These are phyloP conservation scores for Onthophagus taurus DNA, from an alignment of 1,140 invertebrate species.

Conservation along the genomic window DNA sequence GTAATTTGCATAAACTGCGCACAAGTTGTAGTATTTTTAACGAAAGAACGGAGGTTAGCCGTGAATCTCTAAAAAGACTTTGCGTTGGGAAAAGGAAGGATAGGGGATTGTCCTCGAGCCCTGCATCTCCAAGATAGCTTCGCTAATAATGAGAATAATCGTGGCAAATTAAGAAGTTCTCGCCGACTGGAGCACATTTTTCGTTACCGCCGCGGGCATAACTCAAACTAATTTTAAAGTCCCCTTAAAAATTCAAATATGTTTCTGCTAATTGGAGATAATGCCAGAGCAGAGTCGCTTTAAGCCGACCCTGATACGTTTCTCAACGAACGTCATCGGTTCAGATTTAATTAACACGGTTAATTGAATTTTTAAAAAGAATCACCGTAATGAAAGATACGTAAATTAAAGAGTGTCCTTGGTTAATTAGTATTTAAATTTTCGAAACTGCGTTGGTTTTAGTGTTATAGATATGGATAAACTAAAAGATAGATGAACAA, in stretches of 20 bases:
- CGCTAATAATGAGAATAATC: slow-evolving; percentile 26
- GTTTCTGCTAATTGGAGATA: slow-evolving; percentile 17
- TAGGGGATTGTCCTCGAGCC: too few relatives aligned
- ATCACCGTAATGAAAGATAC: too few relatives aligned
- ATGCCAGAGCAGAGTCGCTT: background rate
- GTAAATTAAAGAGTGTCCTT: too few relatives aligned
- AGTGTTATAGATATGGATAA: too few relatives aligned
- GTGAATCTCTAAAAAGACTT: background rate
- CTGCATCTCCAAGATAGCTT: too few relatives aligned
- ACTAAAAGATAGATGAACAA: too few relatives aligned
- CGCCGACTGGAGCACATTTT: slow-evolving; percentile 12
- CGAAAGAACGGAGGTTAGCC: slow-evolving; percentile 8
- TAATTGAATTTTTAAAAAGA: too few relatives aligned
- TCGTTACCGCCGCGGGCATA: slow-evolving; percentile 13
- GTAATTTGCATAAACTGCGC: slow-evolving; percentile 36
- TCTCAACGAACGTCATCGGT: too few relatives aligned
- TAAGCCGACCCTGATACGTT: too few relatives aligned
- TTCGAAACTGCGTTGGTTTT: too few relatives aligned
- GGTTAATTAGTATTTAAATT: too few relatives aligned
- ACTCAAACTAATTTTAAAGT: slow-evolving; percentile 19
- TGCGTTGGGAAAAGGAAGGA: slow-evolving; percentile 22
- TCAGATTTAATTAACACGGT: too few relatives aligned
- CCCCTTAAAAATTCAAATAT: slow-evolving; percentile 13
- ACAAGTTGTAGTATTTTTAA: slow-evolving; percentile 21
- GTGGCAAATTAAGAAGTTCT: slow-evolving; percentile 24